Conservation (phyloP, 2,113 vertebrate genomes). For the Emydocephalus ijimae region DNA sequence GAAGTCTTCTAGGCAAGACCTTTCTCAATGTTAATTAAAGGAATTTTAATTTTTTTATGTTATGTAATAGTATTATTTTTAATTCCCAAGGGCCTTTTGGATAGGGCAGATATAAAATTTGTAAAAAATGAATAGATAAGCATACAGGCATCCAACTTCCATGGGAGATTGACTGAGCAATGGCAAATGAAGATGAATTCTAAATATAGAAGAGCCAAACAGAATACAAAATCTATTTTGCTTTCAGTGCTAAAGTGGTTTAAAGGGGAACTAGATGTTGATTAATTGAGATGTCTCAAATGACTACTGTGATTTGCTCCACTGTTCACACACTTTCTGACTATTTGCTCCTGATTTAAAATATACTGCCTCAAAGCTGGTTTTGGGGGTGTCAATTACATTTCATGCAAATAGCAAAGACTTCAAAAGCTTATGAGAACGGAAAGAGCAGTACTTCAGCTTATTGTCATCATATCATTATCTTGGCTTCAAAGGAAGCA, state of each 20-base stretch:
- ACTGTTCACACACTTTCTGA: background rate
- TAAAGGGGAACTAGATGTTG: background rate
- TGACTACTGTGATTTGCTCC: background rate
- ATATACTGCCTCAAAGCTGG: background rate
- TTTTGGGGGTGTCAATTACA: background rate
- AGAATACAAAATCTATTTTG: background rate
- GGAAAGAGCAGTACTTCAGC: conserved; percentile 12
- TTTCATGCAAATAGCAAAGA: conserved; percentile 8
- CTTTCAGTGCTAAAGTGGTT: background rate
- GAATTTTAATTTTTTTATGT: background rate
- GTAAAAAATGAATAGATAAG: background rate
- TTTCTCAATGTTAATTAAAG: background rate
- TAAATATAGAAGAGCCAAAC: background rate
- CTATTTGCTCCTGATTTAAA: conserved; percentile 1
- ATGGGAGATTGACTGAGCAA: background rate
- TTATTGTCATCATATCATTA: conserved; percentile 31
- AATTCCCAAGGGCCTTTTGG: background rate
- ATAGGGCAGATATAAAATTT: background rate
- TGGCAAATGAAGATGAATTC: background rate
- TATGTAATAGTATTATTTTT: background rate
- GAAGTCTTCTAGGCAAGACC: background rate
- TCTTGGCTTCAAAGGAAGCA: conserved; percentile 29
- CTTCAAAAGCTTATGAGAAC: conserved; percentile 25
- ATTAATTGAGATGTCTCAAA: background rate
- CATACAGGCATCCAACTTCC: background rate